Evolutionary conservation across 2,797 vertebrate genomes (phyloP).

Genomic region (Lagocephalus sceleratus): DNA sequence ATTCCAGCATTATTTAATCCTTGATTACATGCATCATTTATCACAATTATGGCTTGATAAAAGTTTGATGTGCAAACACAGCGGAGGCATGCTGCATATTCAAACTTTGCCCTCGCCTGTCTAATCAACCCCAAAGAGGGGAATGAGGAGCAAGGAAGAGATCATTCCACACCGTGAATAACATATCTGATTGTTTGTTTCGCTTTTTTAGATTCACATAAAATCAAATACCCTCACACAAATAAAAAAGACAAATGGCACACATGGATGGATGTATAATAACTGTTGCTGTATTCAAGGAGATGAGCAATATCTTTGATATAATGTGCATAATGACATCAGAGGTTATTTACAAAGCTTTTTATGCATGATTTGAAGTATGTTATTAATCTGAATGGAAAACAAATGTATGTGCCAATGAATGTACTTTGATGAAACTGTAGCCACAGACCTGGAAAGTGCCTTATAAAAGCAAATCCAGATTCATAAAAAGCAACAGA

Average conservation of each 20-base stretch:
- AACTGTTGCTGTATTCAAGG: too few species aligned
- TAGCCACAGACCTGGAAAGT: too few species aligned
- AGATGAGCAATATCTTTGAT: too few species aligned
- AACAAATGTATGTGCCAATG: too few species aligned
- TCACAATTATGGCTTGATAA: constrained; percentile 84
- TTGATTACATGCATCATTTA: constrained; percentile 85
- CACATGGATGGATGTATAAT: too few species aligned
- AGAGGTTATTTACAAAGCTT: constrained; percentile 23
- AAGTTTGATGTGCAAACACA: constrained; percentile 81
- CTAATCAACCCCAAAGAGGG: constrained; percentile 61
- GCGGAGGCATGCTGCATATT: constrained; percentile 73
- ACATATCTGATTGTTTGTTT: background rate
- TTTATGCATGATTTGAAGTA: constrained; percentile 21
- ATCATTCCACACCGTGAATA: constrained; percentile 16
- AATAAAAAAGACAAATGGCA: background rate
- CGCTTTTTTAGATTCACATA: background rate
- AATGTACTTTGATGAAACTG: too few species aligned
- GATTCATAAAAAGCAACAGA: too few species aligned
- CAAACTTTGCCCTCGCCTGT: constrained; percentile 77
- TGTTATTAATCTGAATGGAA: constrained; percentile 30
- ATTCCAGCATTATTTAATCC: constrained; percentile 81
- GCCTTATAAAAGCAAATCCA: too few species aligned
- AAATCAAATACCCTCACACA: background rate
- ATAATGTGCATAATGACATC: constrained; percentile 2
- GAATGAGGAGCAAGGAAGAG: constrained; percentile 19